These are phyloP conservation scores for Bathynomus jamesi DNA, from an alignment of 1,140 invertebrate species.

Conservation along the genomic window DNA sequence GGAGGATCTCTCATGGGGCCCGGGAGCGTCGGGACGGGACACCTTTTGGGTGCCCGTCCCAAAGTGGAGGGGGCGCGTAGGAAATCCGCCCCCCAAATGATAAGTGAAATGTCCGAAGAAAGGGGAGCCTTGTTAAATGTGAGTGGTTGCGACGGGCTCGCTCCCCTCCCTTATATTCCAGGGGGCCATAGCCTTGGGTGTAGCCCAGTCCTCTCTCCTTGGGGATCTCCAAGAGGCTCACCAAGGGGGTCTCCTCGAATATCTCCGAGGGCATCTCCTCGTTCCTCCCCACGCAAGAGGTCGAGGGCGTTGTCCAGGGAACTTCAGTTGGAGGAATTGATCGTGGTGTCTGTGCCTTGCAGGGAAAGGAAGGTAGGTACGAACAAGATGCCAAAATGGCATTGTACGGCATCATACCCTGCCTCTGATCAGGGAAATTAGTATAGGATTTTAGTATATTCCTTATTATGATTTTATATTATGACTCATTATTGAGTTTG, in stretches of 20 bases:
- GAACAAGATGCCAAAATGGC: not conserved
- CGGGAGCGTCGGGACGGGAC: not conserved
- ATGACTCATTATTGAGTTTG: too few species aligned
- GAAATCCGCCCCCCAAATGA: constrained; percentile 8
- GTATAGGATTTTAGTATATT: too few species aligned
- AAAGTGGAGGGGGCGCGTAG: constrained; percentile 6
- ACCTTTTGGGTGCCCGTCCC: constrained; percentile 4
- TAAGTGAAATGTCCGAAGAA: constrained; percentile 17
- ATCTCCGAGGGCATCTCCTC: constrained; percentile 13
- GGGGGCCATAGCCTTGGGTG: constrained; percentile 9
- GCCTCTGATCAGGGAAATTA: too few species aligned
- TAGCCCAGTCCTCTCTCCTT: constrained; percentile 6
- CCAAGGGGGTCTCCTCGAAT: constrained; percentile 21
- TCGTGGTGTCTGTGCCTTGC: constrained; percentile 33
- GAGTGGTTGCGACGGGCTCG: constrained; percentile 12
- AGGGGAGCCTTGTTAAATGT: constrained; percentile 8
- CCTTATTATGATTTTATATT: too few species aligned
- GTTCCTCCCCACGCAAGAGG: constrained; percentile 16
- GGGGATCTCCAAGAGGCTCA: constrained; percentile 8
- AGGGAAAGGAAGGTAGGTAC: constrained; percentile 29
- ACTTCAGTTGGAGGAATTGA: constrained; percentile 20
- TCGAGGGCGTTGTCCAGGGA: constrained; percentile 23
- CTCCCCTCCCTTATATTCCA: constrained; percentile 18
- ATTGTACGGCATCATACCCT: too few species aligned
- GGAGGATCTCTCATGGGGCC: not conserved